Conservation (phyloP, 2,888 invertebrate genomes). For the Agrotis puta region DNA sequence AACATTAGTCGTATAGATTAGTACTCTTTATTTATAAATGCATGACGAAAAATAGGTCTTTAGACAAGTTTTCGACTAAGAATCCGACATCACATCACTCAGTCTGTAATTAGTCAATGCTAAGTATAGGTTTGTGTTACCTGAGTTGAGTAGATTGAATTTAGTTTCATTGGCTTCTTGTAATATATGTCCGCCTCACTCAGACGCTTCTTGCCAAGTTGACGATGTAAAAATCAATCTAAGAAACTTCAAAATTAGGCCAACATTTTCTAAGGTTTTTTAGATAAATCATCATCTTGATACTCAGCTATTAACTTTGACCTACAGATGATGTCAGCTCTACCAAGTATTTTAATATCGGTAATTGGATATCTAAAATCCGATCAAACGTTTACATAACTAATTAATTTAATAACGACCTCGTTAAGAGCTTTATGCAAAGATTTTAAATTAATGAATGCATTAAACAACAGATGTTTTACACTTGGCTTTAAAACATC, state of each 20-base stretch:
- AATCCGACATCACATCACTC: not conserved
- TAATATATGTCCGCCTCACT: too few species aligned
- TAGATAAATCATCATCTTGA: not conserved
- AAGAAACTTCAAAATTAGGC: not conserved
- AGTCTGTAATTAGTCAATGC: not conserved
- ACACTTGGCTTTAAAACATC: constrained; percentile 34
- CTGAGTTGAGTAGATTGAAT: too few species aligned
- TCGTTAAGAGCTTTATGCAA: constrained; percentile 33
- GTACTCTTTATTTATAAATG: not conserved
- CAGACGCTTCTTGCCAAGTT: too few species aligned
- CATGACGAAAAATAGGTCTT: not conserved
- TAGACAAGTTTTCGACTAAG: not conserved
- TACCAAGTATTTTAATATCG: constrained; percentile 1
- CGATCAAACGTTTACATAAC: constrained; percentile 28
- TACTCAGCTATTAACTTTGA: not conserved
- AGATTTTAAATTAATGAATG: constrained; percentile 28
- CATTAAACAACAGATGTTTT: constrained; percentile 37
- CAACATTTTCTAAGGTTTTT: not conserved
- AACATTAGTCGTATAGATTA: not conserved
- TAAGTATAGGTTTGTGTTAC: not conserved
- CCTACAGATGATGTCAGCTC: constrained; percentile 22
- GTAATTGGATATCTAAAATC: constrained; percentile 30
- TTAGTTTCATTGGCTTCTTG: too few species aligned
- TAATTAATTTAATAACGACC: constrained; percentile 40
- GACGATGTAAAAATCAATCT: not conserved